Evolutionary conservation across 2,888 invertebrate genomes (phyloP), one percentile per base, ranked within the genome.

Genomic region (Epinotia brunnichana): DNA sequence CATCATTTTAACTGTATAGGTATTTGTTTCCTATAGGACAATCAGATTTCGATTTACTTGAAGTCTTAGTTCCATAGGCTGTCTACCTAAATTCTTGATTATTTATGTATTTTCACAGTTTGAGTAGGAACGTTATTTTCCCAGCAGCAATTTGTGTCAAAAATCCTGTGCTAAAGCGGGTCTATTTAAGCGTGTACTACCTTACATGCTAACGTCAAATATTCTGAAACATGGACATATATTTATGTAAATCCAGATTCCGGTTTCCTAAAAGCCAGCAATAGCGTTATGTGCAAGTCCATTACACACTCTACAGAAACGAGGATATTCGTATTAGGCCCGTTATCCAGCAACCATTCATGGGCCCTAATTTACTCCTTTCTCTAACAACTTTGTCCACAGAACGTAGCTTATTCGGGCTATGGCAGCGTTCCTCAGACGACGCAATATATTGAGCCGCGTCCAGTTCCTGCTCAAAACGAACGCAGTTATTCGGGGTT

Each of bases 301-400:
- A 60, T 71, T 66, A 66, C 59, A 60, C 64, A 56, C 70, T 51
- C 59, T 51, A 39, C 7, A 15, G n/a, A 19, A 54, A 13, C 35
- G n/a, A 63, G 62, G 39, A 56, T n/a, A 0, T 29, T 70, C 29
- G 11, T 29, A 11, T 39, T 35, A 19, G 19, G 17, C 41, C 56
- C 35, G 24, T 15, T 9, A 48, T 29, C 10, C 10, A 48, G 13
- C 19, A 10, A 7, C 29, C 15, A 7, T 24, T 56, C 56, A n/a
- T 56, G 62, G 53, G 53, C 39, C 15, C 39, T 13, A 39, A 60
- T 62, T 66, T 24, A 71, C 24, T 51, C n/a, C 35, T 48, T 17
- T 62, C 39, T 63, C 41, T 69, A 63, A 69, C 68, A 59, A 69
- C 57, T 73, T 68, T 73, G 68, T 68, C 19, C 68, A 69, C 73